Evolutionary conservation across 2,797 vertebrate species (phyloP).

Genomic region (Octomys mimax): DNA sequence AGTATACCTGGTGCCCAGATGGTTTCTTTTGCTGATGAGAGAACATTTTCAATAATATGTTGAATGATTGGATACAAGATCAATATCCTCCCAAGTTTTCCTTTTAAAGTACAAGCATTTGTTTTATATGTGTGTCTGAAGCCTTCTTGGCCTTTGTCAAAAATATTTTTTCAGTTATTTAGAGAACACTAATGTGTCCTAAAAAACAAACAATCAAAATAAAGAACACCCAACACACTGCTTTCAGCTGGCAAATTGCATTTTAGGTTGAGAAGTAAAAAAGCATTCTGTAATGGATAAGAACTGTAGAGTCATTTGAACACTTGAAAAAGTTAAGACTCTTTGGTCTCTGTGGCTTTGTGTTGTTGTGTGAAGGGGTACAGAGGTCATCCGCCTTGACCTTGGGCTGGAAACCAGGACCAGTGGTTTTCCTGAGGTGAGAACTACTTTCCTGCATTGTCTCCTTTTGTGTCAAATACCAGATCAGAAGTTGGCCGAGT

Average conservation of each 20-base stretch:
- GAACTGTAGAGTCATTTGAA: not conserved
- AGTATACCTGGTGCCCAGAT: not conserved
- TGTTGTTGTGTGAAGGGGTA: not conserved
- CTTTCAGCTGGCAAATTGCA: conserved; percentile 31
- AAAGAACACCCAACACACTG: conserved; percentile 17
- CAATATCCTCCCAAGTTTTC: conserved; percentile 66
- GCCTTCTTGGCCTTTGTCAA: conserved; percentile 66
- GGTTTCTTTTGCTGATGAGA: conserved; percentile 65
- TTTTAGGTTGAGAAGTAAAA: not conserved
- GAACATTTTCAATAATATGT: not conserved
- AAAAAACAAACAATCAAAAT: not conserved
- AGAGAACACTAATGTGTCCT: conserved; percentile 26
- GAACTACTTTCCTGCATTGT: not conserved
- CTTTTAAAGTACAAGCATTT: conserved; percentile 58
- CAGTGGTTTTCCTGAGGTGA: not conserved
- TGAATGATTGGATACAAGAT: conserved; percentile 56
- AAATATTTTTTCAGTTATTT: conserved; percentile 65
- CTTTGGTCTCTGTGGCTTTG: not conserved
- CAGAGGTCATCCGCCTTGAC: not conserved
- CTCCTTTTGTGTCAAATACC: not conserved
- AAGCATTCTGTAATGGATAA: not conserved
- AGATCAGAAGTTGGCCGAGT: not conserved
- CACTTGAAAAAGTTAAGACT: not conserved
- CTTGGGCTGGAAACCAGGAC: not conserved
- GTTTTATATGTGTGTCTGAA: conserved; percentile 61